phyloP scores from a whole-genome alignment of 2,797 vertebrate genomes.

The Brachyrhaphis roseni region DNA sequence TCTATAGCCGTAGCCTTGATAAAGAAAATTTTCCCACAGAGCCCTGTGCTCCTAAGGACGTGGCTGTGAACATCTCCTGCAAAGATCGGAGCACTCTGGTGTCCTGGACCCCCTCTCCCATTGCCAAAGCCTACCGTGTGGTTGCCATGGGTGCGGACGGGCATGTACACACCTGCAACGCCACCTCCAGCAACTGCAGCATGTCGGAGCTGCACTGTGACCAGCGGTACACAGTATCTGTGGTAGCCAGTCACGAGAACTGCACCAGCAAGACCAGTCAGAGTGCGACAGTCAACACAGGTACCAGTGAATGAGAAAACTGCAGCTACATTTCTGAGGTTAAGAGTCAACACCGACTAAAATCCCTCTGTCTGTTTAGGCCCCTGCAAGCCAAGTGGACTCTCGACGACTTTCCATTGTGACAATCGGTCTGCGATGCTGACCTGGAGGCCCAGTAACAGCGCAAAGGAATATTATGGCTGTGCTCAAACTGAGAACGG shows the following conservation, averaged over 20 bases:
- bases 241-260: conserved; percentile 69
- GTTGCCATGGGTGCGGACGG: conserved; percentile 48
- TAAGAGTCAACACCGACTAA: neutral
- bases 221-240: conserved; percentile 56
- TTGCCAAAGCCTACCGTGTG: conserved; percentile 68
- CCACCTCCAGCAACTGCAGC: conserved; percentile 61
- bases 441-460: conserved; percentile 70
- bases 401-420: conserved; percentile 67
- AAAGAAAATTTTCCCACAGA: conserved; percentile 48
- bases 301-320: conserved; percentile 37
- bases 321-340: neutral
- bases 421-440: conserved; percentile 69
- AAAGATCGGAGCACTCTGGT: conserved; percentile 51
- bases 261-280: conserved; percentile 73
- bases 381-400: conserved; percentile 73
- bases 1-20: neutral
- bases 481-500: conserved; percentile 59
- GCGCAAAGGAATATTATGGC: conserved; percentile 66
- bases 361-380: conserved; percentile 51
- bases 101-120: conserved; percentile 71
- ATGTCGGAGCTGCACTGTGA: conserved; percentile 64
- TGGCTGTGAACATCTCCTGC: conserved; percentile 54
- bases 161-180: conserved; percentile 55
- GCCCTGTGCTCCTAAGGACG: conserved; percentile 65
- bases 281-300: conserved; percentile 60